Evolutionary conservation across 2,113 vertebrate species (phyloP), one percentile per base, ranked within the genome.

Genomic region (Atlantisia rogersi): DNA sequence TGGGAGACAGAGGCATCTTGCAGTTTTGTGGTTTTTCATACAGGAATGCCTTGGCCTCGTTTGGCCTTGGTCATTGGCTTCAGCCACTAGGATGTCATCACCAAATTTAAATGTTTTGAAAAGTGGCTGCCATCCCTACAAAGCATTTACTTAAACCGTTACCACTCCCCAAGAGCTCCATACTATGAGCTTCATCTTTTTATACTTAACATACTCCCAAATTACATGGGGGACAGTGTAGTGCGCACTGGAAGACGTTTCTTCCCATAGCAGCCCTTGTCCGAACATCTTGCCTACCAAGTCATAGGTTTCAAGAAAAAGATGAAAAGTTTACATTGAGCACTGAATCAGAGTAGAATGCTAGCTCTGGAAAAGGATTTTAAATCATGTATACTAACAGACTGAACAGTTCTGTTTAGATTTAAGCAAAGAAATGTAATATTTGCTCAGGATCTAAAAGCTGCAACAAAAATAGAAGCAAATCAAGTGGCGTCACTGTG

Each of bases 361-460:
- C 12, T n/a, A 82, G 26, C 7, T 60, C 26, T 11, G 16, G 39
- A 42, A 83, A 75, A 53, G 19, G 12, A 13, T 26, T 84, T 59
- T 21, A 63, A 86, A n/a, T 65, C 7, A 4, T 74, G 55, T 76
- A 0, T 32, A 67, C 75, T 85, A 69, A 50, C 24, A 82, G 29
- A 37, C 16, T 65, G 21, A 60, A 89, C 79, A 4, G 3, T 73
- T 92, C 39, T 93, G 32, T 70, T 92, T 91, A 79, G 13, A 62
- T 39, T 86, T 62, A 62, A 76, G 22, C 9, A 55, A 91, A 82
- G 29, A 90, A 84, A 58, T 82, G 8, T 4, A 53, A 62, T 67
- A 71, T 94, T 80, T 86, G 15, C 55, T 86, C 32, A 42, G 39
- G 24, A 68, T 65, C 62, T 89, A 71, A 82, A 91, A 82, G 35